Conservation (phyloP, 2,113 vertebrate genomes). For the Conger conger region DNA sequence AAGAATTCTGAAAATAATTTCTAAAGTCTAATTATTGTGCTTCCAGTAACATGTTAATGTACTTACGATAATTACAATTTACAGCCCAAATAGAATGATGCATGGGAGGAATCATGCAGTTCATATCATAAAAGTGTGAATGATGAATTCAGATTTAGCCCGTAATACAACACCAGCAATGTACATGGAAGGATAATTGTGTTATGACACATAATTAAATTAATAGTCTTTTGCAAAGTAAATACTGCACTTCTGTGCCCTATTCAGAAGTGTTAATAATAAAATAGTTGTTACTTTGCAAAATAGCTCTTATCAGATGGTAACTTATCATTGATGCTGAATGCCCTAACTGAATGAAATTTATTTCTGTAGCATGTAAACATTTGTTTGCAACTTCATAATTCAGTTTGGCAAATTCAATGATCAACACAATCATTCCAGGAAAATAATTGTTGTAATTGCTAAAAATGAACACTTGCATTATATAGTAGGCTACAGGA, state of each 20-base stretch:
- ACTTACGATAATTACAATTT: background rate
- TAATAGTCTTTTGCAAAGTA: background rate
- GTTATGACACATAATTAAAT: background rate
- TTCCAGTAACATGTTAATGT: background rate
- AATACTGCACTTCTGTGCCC: background rate
- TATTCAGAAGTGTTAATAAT: background rate
- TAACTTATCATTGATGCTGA: too few relatives aligned
- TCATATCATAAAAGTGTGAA: background rate
- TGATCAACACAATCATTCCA: background rate
- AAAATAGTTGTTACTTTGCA: background rate
- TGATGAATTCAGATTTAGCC: background rate
- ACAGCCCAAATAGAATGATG: background rate
- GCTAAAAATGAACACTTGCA: too few relatives aligned
- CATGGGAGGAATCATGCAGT: background rate
- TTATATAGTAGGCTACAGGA: too few relatives aligned
- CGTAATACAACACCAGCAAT: background rate
- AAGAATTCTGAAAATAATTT: background rate
- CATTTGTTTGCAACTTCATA: too few relatives aligned
- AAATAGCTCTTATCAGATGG: background rate
- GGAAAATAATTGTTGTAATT: background rate
- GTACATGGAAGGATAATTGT: background rate
- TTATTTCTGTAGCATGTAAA: background rate
- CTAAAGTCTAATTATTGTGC: background rate
- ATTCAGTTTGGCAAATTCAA: background rate
- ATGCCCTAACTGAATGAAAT: background rate